phyloP scores from a whole-genome alignment of 2,113 vertebrate species.

The Gambusia affinis region DNA sequence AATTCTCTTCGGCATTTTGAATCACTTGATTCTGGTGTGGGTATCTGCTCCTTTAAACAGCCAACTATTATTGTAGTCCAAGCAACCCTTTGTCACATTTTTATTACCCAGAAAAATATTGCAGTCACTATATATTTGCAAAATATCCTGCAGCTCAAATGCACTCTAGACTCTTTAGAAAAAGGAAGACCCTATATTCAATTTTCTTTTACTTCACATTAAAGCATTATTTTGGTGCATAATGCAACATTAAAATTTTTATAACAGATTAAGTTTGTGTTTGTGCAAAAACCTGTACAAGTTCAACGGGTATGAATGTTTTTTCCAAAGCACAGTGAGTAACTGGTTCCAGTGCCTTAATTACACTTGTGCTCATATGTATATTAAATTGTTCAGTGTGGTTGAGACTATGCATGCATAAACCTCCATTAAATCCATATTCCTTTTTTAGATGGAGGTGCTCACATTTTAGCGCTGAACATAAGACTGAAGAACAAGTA shows the following conservation, averaged over 20 bases:
- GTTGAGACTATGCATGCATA: neutral
- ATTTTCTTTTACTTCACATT: too few species aligned
- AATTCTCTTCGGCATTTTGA: neutral
- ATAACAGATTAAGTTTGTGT: neutral
- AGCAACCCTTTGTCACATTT: too few species aligned
- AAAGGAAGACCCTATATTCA: too few species aligned
- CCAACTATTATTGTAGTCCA: too few species aligned
- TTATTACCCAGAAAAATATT: too few species aligned
- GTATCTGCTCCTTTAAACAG: neutral
- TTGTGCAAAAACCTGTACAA: neutral
- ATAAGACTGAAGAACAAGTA: constrained; percentile 34
- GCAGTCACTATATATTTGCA: too few species aligned
- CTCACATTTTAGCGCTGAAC: constrained; percentile 37
- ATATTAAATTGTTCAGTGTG: neutral
- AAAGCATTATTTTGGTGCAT: too few species aligned
- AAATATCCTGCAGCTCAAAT: too few species aligned
- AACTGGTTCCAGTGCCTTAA: too few species aligned
- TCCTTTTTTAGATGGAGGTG: constrained; percentile 12
- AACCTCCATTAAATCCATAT: constrained; percentile 4
- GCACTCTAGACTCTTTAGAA: too few species aligned
- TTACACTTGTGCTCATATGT: neutral
- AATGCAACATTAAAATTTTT: too few species aligned
- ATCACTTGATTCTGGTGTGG: neutral
- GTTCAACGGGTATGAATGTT: neutral
- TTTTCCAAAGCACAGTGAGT: neutral